These are phyloP conservation scores for Deroptyus accipitrinus DNA, from an alignment of 2,113 vertebrate genomes.

Conservation along the genomic window DNA sequence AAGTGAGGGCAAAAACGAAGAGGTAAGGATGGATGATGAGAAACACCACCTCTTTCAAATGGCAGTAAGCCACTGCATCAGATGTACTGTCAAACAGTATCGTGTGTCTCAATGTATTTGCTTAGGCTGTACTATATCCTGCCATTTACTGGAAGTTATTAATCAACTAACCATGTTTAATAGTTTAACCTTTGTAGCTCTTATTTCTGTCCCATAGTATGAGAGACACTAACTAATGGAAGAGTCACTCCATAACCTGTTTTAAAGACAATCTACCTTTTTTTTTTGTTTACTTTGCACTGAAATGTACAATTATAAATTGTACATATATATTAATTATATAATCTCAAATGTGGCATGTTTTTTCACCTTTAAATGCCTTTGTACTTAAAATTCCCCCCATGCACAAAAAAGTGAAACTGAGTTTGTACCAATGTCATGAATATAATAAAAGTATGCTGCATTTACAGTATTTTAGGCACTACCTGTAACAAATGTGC, in stretches of 20 bases:
- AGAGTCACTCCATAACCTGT: background rate
- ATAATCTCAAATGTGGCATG: background rate
- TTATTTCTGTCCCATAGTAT: background rate
- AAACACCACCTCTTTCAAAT: background rate
- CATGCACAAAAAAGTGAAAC: background rate
- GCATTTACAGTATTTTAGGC: background rate
- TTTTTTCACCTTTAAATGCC: background rate
- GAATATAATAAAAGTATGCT: background rate
- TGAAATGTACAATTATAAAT: background rate
- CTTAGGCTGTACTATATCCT: background rate
- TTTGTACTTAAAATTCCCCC: background rate
- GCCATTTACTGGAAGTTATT: background rate
- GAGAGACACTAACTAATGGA: background rate
- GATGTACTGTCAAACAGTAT: background rate
- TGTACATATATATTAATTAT: background rate
- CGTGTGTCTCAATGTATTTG: background rate
- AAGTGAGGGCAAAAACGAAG: background rate
- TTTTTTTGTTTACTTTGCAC: background rate
- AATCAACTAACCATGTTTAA: background rate
- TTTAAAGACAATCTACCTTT: background rate
- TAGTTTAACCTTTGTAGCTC: background rate
- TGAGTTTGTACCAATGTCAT: background rate
- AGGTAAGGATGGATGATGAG: background rate
- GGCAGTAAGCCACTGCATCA: background rate
- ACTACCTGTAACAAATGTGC: background rate